Evolutionary conservation across 2,888 invertebrate genomes (phyloP), one percentile per base, ranked within the genome.

Genomic region (Drosophila setosimentum): DNA sequence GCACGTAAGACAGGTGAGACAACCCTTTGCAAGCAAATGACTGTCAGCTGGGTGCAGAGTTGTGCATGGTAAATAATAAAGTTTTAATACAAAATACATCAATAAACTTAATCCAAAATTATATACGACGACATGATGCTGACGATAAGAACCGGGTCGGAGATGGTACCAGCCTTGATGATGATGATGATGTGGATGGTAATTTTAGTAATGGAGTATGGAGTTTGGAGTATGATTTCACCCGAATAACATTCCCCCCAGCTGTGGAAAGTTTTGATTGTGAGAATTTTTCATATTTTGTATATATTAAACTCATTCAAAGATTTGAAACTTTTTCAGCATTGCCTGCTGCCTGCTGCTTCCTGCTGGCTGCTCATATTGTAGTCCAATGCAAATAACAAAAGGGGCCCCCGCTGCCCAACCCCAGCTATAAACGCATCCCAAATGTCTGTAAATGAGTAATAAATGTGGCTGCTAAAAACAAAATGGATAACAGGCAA

Each of bases 401-500:
- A 86, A 84, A 70, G 75, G 62, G 60, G 50, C 65, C 40, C 45
- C 45, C 21, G n/a, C 16, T 30, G 33, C 50, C 27, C 11, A 40
- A 27, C 18, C 21, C 18, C 30, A 24, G 21, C 29, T 18, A 37
- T 59, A 62, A 68, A 59, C 57, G 62, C 51, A 35, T 45, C 51
- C 69, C 61, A 76, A 87, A 80, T 82, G 73, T 77, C 79, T 86
- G 79, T 76, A 86, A 84, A 83, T 84, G 83, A 84, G 87, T 82
- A 82, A 84, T 83, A 86, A 84, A 77, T 80, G 87, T 53, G 87
- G 83, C 77, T 73, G 75, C 58, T 45, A 70, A 72, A 61, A 61
- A 62, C 68, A 40, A 37, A 54, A 51, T 51, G 32, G 32, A 11
- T 33, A 18, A 27, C 7, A 8, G 11, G 10, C n/a, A 37, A 50